Conservation (phyloP, 2,113 vertebrate genomes). For the Pygathrix nemaeus region DNA sequence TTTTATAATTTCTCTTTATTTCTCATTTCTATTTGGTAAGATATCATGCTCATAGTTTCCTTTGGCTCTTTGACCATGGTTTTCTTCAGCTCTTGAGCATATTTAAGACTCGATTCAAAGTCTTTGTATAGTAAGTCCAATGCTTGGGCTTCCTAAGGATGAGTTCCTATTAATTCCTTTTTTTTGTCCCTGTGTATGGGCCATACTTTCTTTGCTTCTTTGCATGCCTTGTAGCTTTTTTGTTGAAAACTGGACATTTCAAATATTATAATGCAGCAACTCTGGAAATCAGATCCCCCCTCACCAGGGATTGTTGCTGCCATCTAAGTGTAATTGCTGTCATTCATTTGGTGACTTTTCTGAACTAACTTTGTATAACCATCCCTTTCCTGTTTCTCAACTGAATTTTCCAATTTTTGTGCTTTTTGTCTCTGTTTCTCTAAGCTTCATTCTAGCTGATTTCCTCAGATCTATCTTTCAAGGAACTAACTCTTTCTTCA, state of each 20-base stretch:
- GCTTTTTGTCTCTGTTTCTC: not conserved
- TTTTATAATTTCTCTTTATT: not conserved
- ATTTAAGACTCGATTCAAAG: not conserved
- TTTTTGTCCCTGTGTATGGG: not conserved
- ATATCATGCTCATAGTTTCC: not conserved
- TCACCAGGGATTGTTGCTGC: not conserved
- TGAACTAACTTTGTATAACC: too few relatives aligned
- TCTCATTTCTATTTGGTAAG: not conserved
- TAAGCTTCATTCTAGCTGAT: not conserved
- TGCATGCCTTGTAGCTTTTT: not conserved
- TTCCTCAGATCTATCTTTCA: not conserved
- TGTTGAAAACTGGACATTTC: not conserved
- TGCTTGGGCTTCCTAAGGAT: too few relatives aligned
- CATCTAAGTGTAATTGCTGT: too few relatives aligned
- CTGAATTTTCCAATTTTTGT: not conserved
- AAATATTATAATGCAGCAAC: not conserved
- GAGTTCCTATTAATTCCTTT: too few relatives aligned
- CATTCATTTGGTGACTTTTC: not conserved
- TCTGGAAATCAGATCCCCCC: not conserved
- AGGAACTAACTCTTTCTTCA: not conserved
- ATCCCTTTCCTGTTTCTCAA: not conserved
- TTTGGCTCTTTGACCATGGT: not conserved
- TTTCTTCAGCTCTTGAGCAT: not conserved
- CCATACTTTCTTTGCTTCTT: not conserved
- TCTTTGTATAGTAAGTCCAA: not conserved